Conservation (phyloP, 2,888 invertebrate genomes). For the Andrena bicolor region DNA sequence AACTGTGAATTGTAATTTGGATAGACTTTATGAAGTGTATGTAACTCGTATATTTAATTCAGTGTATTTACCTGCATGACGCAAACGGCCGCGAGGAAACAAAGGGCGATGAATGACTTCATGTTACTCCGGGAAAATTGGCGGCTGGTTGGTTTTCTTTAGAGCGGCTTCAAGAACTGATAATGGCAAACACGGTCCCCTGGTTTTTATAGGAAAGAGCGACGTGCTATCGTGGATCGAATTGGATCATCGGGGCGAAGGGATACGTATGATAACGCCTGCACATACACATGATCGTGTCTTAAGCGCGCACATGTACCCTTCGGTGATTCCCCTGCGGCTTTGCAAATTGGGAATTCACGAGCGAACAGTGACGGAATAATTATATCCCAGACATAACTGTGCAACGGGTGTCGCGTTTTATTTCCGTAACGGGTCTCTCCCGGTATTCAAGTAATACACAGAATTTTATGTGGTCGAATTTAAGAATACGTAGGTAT, state of each 20-base stretch:
- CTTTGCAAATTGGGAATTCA: neutral
- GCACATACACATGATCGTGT: neutral
- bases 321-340: slow-evolving; percentile 20
- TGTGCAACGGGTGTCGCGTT: slow-evolving; percentile 8
- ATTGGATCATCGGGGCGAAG: slow-evolving; percentile 9
- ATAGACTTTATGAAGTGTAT: neutral
- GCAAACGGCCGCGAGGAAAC: slow-evolving; percentile 28
- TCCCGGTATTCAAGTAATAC: neutral
- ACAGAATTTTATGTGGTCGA: neutral
- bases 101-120: slow-evolving; percentile 18
- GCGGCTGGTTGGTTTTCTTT: neutral
- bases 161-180: slow-evolving; percentile 6
- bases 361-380: neutral
- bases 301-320: neutral
- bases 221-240: neutral
- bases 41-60: neutral
- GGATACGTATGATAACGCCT: slow-evolving; percentile 22
- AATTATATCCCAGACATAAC: neutral
- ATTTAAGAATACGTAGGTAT: neutral
- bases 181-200: neutral
- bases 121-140: slow-evolving; percentile 6
- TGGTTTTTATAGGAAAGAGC: slow-evolving; percentile 24
- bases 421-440: slow-evolving; percentile 23
- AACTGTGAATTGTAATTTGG: too few species aligned
- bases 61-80: slow-evolving; percentile 36